Percentiles rank a stretch among this genome's conserved stretches.
Conservation (phyloP, 1,140 invertebrate species). For the Matsumurasca onukii region DNA sequence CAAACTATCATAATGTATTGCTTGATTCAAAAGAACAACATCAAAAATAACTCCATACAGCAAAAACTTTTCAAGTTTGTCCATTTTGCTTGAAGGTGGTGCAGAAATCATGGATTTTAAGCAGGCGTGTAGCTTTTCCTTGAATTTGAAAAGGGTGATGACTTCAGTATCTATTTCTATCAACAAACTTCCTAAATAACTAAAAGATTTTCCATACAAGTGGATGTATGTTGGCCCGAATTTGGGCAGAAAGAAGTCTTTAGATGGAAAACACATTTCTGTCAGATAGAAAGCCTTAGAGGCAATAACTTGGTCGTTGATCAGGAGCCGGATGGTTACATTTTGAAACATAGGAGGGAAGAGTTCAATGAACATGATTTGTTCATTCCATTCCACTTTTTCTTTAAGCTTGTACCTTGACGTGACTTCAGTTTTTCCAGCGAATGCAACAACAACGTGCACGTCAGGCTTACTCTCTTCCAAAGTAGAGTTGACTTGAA, state of each 20-base stretch:
- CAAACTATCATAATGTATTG: no score
- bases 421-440: not conserved
- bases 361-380: not conserved
- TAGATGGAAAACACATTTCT: not conserved
- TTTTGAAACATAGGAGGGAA: slow-evolving; percentile 3
- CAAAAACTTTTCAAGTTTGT: not conserved
- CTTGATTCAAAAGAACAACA: not conserved
- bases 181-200: not conserved
- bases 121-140: not conserved
- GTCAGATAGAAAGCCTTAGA: not conserved
- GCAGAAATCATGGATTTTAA: not conserved
- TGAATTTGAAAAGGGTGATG: not conserved
- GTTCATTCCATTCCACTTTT: not conserved
- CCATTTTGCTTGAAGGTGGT: not conserved
- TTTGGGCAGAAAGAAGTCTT: not conserved
- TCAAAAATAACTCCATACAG: not conserved
- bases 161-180: not conserved
- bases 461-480: not conserved
- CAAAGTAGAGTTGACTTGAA: not conserved
- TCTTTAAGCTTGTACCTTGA: not conserved
- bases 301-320: not conserved
- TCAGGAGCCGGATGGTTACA: not conserved
- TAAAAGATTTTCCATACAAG: not conserved
- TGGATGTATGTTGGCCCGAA: not conserved
- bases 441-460: not conserved